A percentile compares a stretch with the other conserved stretches of the same genome.
Evolutionary conservation across 2,888 invertebrate species (phyloP).

Genomic region (Anaspis maculata): DNA sequence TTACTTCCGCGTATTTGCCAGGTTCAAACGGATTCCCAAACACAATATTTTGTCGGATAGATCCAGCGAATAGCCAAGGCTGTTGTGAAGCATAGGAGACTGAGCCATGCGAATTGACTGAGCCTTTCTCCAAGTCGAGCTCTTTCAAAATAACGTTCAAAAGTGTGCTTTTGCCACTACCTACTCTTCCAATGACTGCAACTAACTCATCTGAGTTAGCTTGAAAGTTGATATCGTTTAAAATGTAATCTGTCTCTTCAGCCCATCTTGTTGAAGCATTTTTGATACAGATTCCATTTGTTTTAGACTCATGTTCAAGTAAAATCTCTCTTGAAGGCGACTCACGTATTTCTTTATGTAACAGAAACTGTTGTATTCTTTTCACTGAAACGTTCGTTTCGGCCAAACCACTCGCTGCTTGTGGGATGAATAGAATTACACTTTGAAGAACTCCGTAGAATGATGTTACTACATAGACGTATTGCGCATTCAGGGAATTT

Average conservation of each 20-base stretch:
- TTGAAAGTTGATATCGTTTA: constrained; percentile 55
- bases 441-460: constrained; percentile 47
- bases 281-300: constrained; percentile 24
- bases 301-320: constrained; percentile 20
- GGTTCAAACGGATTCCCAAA: constrained; percentile 72
- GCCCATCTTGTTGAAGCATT: constrained; percentile 1
- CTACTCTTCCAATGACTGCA: constrained; percentile 53
- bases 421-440: constrained; percentile 80
- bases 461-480: constrained; percentile 65
- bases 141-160: constrained; percentile 58
- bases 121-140: constrained; percentile 56
- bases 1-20: constrained; percentile 54
- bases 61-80: constrained; percentile 74
- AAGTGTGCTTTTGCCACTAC: constrained; percentile 52
- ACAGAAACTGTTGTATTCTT: constrained; percentile 51
- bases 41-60: constrained; percentile 81
- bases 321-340: constrained; percentile 4
- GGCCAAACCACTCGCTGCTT: constrained; percentile 67
- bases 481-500: constrained; percentile 45
- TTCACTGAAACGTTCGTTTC: constrained; percentile 65
- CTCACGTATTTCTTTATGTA: constrained; percentile 34
- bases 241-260: constrained; percentile 19
- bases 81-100: constrained; percentile 75
- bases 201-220: constrained; percentile 52
- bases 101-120: constrained; percentile 56